Conservation (phyloP, 53 echinoderm and acorn worm species). For the Luidia sarsii region DNA sequence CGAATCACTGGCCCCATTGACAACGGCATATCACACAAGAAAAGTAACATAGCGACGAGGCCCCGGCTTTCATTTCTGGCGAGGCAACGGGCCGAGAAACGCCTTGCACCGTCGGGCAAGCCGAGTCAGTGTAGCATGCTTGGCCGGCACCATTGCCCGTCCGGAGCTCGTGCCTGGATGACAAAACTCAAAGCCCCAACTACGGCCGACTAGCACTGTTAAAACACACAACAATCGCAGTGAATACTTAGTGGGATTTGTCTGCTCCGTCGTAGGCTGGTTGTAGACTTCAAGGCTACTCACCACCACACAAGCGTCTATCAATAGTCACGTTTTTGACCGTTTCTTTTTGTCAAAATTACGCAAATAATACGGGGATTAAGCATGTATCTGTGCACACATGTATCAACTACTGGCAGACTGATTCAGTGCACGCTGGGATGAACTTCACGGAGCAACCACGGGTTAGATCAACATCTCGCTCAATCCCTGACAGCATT, state of each 20-base stretch:
- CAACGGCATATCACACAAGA: slow-evolving; percentile 23
- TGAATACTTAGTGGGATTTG: slow-evolving; percentile 37
- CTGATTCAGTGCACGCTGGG: slow-evolving; percentile 4
- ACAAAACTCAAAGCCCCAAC: slow-evolving; percentile 24
- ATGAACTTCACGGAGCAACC: slow-evolving; percentile 27
- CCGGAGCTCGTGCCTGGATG: slow-evolving; percentile 33
- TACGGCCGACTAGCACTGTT: slow-evolving; percentile 36
- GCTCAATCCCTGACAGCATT: too few relatives aligned
- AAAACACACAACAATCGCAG: slow-evolving; percentile 19
- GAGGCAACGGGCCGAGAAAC: not conserved
- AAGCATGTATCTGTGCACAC: slow-evolving; percentile 41
- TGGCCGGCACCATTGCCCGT: slow-evolving; percentile 46
- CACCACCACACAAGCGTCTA: slow-evolving; percentile 12
- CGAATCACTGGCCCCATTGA: slow-evolving; percentile 55
- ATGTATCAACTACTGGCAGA: slow-evolving; percentile 29
- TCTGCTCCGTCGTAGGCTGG: slow-evolving; percentile 20
- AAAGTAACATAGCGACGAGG: slow-evolving; percentile 48
- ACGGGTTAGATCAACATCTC: slow-evolving; percentile 27
- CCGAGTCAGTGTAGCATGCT: slow-evolving; percentile 38
- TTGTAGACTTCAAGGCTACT: slow-evolving; percentile 53
- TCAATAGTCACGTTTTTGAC: slow-evolving; percentile 44
- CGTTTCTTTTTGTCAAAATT: slow-evolving; percentile 24
- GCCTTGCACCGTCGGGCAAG: slow-evolving; percentile 1
- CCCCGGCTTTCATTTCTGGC: not conserved
- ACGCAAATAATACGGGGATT: slow-evolving; percentile 40